phyloP scores from a whole-genome alignment of 2,113 vertebrate genomes.

The Pteruthius melanotis region DNA sequence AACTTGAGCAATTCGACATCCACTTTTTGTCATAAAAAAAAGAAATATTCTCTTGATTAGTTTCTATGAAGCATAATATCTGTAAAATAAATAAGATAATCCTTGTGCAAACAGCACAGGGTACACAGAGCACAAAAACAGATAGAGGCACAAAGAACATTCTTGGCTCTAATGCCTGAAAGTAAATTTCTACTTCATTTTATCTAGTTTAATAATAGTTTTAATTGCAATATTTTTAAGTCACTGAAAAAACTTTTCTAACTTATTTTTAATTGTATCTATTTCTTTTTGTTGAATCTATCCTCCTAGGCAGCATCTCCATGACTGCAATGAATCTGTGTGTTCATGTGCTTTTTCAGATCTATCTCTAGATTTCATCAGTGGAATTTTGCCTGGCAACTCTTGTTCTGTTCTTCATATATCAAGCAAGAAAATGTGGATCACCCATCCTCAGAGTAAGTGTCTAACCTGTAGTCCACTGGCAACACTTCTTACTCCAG shows the following conservation, averaged over 20 bases:
- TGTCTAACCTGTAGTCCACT: neutral
- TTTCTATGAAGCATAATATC: conserved; percentile 64
- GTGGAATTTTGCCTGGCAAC: neutral
- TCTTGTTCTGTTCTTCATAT: neutral
- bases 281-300: neutral
- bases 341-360: neutral
- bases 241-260: neutral
- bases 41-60: conserved; percentile 68
- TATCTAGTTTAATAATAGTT: conserved; percentile 33
- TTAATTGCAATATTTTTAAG: conserved; percentile 32
- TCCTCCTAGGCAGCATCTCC: neutral
- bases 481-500: neutral
- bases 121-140: conserved; percentile 26
- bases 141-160: conserved; percentile 32
- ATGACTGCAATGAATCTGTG: neutral
- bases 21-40: conserved; percentile 61
- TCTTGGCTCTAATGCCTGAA: conserved; percentile 17
- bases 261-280: neutral
- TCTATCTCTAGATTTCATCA: neutral
- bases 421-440: neutral
- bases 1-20: conserved; percentile 27
- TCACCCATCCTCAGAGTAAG: neutral
- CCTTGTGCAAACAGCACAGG: conserved; percentile 55
- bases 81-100: conserved; percentile 70
- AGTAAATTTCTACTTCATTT: conserved; percentile 28